These are phyloP conservation scores for Coreius guichenoti DNA, from an alignment of 2,797 vertebrate species.

Conservation along the genomic window DNA sequence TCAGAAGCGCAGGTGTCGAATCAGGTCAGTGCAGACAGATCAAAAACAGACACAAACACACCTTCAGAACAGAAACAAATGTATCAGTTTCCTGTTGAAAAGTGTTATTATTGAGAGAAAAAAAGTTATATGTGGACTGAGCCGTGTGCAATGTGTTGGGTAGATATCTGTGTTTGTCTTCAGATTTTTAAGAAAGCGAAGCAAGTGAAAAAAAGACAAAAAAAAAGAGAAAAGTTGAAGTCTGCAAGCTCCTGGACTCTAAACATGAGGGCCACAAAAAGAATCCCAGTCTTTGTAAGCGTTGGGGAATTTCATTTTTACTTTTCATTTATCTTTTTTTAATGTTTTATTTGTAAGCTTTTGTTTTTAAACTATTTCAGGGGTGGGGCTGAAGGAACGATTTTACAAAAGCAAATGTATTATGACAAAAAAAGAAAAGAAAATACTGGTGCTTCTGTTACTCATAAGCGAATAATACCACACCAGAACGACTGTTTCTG, in stretches of 20 bases:
- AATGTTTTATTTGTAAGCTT: conserved; percentile 83
- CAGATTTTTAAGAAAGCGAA: conserved; percentile 86
- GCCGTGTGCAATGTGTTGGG: conserved; percentile 93
- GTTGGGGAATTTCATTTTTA: conserved; percentile 78
- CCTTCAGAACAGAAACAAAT: conserved; percentile 75
- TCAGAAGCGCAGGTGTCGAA: conserved; percentile 62
- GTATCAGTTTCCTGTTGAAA: conserved; percentile 71
- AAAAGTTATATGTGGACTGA: conserved; percentile 84
- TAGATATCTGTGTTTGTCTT: conserved; percentile 92
- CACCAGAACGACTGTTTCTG: conserved; percentile 78
- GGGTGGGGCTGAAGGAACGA: conserved; percentile 88
- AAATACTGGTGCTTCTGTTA: conserved; percentile 87
- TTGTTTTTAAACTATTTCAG: conserved; percentile 78
- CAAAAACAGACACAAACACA: conserved; percentile 61
- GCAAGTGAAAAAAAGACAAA: conserved; percentile 75
- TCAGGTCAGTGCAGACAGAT: conserved; percentile 30
- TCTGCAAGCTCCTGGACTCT: conserved; percentile 89
- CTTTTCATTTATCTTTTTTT: conserved; percentile 72
- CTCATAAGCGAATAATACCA: conserved; percentile 82
- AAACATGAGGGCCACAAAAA: conserved; percentile 83
- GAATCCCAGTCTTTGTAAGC: conserved; percentile 86
- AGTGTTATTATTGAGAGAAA: conserved; percentile 80
- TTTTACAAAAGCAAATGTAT: conserved; percentile 76
- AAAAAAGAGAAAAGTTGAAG: conserved; percentile 71
- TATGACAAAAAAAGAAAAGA: conserved; percentile 64